phyloP scores from a whole-genome alignment of 2,113 vertebrate genomes.

The Tautogolabrus adspersus region DNA sequence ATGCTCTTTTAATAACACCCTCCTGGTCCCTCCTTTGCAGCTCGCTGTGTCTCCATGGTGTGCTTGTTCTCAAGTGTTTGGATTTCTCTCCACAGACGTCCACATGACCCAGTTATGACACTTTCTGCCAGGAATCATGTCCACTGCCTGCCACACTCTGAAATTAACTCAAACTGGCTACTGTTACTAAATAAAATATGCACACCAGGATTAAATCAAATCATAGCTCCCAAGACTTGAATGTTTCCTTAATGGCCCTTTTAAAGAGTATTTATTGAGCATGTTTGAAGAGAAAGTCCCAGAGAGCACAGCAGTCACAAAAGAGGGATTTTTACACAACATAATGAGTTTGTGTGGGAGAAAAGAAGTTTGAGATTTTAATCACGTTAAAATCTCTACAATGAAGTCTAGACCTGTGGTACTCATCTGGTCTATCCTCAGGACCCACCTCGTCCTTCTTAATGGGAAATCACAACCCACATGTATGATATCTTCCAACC shows the following conservation, averaged over 20 bases:
- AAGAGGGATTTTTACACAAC: slow-evolving; percentile 5
- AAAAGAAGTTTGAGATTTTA: slow-evolving; percentile 21
- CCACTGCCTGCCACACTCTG: slow-evolving; percentile 10
- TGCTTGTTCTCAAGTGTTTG: not conserved
- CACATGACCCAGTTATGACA: slow-evolving; percentile 50
- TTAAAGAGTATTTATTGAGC: slow-evolving; percentile 56
- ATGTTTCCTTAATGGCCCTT: slow-evolving; percentile 41
- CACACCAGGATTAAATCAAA: slow-evolving; percentile 48
- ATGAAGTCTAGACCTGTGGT: not conserved
- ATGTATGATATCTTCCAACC: no score
- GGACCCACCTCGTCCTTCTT: no score
- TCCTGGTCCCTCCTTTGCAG: not conserved
- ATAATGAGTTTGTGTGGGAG: slow-evolving; percentile 24
- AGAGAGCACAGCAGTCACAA: slow-evolving; percentile 30
- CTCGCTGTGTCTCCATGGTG: not conserved
- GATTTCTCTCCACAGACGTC: not conserved
- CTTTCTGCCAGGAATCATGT: slow-evolving; percentile 48
- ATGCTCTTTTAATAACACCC: not conserved
- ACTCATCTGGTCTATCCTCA: no score
- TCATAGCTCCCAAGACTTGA: slow-evolving; percentile 23
- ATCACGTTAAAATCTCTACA: slow-evolving; percentile 30
- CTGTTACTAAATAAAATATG: slow-evolving; percentile 64
- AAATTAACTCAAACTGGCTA: slow-evolving; percentile 41
- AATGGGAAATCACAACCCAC: no score
- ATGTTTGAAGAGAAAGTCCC: slow-evolving; percentile 38